phyloP scores from a whole-genome alignment of 1,140 invertebrate genomes.

The Eciton burchellii region DNA sequence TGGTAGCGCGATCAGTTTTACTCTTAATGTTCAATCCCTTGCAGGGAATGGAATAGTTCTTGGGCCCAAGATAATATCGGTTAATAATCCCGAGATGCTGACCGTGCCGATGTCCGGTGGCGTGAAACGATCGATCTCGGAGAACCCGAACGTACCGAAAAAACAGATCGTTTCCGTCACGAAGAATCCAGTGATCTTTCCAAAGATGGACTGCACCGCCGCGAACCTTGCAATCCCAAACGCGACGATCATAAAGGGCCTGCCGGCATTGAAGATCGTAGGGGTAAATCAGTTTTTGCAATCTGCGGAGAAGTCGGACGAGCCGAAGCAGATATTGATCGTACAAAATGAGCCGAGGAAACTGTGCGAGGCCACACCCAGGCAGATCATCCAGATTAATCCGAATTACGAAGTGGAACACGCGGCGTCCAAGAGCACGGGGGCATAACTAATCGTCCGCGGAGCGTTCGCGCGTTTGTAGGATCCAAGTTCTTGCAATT shows the following conservation, averaged over 20 bases:
- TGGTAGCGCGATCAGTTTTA: neutral
- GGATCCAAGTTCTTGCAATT: neutral
- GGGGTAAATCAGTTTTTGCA: slow-evolving; percentile 65
- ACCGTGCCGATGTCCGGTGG: slow-evolving; percentile 38
- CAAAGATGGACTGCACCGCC: slow-evolving; percentile 69
- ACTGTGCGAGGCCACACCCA: slow-evolving; percentile 44
- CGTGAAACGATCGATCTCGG: slow-evolving; percentile 45
- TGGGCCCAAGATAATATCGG: slow-evolving; percentile 76
- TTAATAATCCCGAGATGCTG: slow-evolving; percentile 62
- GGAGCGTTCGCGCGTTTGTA: neutral
- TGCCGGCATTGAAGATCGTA: slow-evolving; percentile 72
- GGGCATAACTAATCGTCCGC: slow-evolving; percentile 58
- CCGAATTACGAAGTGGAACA: slow-evolving; percentile 75
- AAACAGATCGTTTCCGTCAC: slow-evolving; percentile 28
- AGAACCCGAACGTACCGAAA: slow-evolving; percentile 48
- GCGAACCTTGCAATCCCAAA: slow-evolving; percentile 56
- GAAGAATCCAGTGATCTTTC: slow-evolving; percentile 78
- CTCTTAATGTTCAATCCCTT: slow-evolving; percentile 7
- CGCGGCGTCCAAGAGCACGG: slow-evolving; percentile 72
- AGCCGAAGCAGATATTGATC: slow-evolving; percentile 73
- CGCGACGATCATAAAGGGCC: slow-evolving; percentile 54
- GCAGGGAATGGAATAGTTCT: slow-evolving; percentile 75
- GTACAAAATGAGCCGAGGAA: slow-evolving; percentile 67
- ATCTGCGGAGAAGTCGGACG: slow-evolving; percentile 54
- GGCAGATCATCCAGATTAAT: slow-evolving; percentile 77